A percentile compares a stretch with the other conserved stretches of the same genome.
phyloP scores from a whole-genome alignment of 2,113 vertebrate genomes.

The Rana temporaria region DNA sequence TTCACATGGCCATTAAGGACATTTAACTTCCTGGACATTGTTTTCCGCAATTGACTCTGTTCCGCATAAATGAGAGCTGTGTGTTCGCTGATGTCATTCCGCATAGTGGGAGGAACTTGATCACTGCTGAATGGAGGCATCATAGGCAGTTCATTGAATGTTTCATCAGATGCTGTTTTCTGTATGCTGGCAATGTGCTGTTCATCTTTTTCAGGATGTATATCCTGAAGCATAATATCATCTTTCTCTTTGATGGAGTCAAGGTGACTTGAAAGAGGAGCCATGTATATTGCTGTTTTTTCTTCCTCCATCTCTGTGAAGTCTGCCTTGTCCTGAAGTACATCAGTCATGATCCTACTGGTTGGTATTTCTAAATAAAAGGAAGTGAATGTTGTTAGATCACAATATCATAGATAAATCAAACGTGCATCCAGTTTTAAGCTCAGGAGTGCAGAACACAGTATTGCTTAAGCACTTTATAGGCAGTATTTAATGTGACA shows the following conservation, averaged over 20 bases:
- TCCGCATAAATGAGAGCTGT: conserved; percentile 39
- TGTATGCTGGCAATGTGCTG: conserved; percentile 2
- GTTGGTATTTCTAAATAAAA: conserved; percentile 29
- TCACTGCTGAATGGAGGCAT: conserved; percentile 41
- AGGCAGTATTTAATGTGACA: too few relatives aligned
- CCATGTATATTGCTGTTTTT: conserved; percentile 21
- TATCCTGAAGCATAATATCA: conserved; percentile 26
- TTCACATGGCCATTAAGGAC: conserved; percentile 51
- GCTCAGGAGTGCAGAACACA: too few relatives aligned
- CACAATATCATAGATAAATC: background rate
- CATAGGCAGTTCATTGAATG: conserved; percentile 33
- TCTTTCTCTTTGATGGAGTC: conserved; percentile 29
- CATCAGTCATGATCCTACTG: conserved; percentile 9
- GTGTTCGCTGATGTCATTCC: conserved; percentile 39
- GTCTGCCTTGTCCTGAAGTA: conserved; percentile 25
- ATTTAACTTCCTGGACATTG: conserved; percentile 50
- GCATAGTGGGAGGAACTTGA: conserved; percentile 28
- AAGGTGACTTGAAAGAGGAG: conserved; percentile 29
- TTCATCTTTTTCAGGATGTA: conserved; percentile 32
- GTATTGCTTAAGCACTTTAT: too few relatives aligned
- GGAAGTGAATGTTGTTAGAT: conserved; percentile 23
- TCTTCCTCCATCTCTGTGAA: conserved; percentile 17
- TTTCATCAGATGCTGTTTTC: conserved; percentile 28
- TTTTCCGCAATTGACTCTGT: conserved; percentile 46
- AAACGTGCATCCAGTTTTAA: too few relatives aligned